These are phyloP conservation scores for Lepetodrilus schrolli DNA, from an alignment of 2,888 invertebrate genomes.

Conservation along the genomic window DNA sequence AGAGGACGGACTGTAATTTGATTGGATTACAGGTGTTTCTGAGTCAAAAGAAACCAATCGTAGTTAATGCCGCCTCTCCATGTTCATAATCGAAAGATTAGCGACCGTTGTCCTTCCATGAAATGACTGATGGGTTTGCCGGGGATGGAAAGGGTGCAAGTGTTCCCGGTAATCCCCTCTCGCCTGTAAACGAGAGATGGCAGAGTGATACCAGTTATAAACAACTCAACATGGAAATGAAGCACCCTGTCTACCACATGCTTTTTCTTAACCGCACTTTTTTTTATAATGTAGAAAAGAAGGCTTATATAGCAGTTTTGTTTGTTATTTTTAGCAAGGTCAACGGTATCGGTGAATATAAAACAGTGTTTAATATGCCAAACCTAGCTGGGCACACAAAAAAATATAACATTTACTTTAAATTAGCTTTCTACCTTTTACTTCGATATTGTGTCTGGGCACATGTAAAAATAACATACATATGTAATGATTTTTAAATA, in stretches of 20 bases:
- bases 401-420: no score
- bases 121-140: background rate
- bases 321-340: background rate
- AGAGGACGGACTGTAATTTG: background rate
- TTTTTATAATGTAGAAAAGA: no score
- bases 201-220: background rate
- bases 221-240: no score
- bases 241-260: no score
- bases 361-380: no score
- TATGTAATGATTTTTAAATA: no score
- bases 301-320: background rate
- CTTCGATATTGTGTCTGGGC: no score
- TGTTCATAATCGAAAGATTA: conserved; percentile 14
- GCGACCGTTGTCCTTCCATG: background rate
- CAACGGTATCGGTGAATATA: no score
- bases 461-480: no score
- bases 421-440: no score
- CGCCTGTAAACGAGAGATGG: background rate
- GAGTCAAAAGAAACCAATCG: background rate
- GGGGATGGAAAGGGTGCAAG: background rate
- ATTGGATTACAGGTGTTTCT: background rate
- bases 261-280: no score
- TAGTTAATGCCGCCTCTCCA: background rate
- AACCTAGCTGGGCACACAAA: no score
- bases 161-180: conserved; percentile 1